Evolutionary conservation across 2,113 vertebrate genomes (phyloP), one percentile per base, ranked within the genome.

Genomic region (Hyperoodon ampullatus): DNA sequence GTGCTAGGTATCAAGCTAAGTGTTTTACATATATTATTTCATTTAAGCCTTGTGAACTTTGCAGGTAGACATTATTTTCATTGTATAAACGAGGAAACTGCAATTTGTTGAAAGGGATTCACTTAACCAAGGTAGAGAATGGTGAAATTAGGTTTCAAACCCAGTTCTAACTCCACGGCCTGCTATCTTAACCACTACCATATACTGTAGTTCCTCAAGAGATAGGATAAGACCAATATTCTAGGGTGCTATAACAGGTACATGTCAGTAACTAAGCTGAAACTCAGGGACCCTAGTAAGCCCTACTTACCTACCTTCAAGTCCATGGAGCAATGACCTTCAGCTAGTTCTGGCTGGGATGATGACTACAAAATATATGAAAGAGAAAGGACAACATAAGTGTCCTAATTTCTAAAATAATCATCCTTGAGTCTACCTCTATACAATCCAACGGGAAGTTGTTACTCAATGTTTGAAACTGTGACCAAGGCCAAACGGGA

Each of bases 361-460:
- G 23, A 77, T 78, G 66, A 85, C 75, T 92, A 80, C 5, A 90
- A 97, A 94, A 84, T 63, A 55, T 5, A 72, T 58, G 44, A 95
- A 96, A 93, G 60, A 91, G 23, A 82, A 96, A 93, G 28, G 78
- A 86, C 2, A 94, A 75, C 6, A 6, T 82, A 83, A 70, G 3
- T 83, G 23, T 70, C 16, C 4, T 87, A 65, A 83, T 95, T 93
- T 97, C 55, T 90, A 78, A 94, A 97, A 71, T 60, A 94, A 71
- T 72, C 33, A 60, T 71, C 35, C 61, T 92, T 83, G 68, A 87
- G 11, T 15, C 66, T 94, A 53, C 16, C 68, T 85, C 55, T 66
- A 80, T 13, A n/a, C 5, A 90, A 19, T 28, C 30, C 47, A 89
- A 94, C 82, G 8, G 68, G 55, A 93, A 88, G 35, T 70, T 96